Conservation (phyloP, 1,140 invertebrate species). For the Bombus terrestris region DNA sequence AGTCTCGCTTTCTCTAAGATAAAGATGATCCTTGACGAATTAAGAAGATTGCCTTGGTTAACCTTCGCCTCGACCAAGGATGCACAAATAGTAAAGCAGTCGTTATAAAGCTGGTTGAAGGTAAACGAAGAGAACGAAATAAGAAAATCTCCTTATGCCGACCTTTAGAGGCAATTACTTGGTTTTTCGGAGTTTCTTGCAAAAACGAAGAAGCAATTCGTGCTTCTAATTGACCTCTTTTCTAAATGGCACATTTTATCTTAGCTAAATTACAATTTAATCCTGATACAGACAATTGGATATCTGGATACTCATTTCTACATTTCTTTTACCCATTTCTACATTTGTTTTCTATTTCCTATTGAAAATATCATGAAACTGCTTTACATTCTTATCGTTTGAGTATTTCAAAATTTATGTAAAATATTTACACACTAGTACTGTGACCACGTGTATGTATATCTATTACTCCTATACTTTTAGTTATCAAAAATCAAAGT, state of each 20-base stretch:
- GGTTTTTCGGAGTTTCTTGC: not conserved
- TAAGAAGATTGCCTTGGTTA: conserved; percentile 35
- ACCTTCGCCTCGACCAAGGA: conserved; percentile 16
- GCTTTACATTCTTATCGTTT: not conserved
- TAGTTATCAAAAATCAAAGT: not conserved
- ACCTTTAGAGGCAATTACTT: not conserved
- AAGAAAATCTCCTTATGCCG: not conserved
- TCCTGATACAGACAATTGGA: not conserved
- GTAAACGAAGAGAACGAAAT: not conserved
- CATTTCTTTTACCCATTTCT: too few relatives aligned
- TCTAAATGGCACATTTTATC: not conserved
- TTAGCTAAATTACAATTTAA: not conserved
- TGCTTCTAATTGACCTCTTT: not conserved
- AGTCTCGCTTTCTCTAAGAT: conserved; percentile 50
- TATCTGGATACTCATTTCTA: too few relatives aligned
- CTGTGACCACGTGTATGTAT: too few relatives aligned
- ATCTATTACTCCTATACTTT: too few relatives aligned
- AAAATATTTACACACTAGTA: not conserved
- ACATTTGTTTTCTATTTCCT: not conserved
- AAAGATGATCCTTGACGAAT: conserved; percentile 47
- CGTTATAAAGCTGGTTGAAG: not conserved
- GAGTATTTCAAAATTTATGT: not conserved
- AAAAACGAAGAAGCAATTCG: not conserved
- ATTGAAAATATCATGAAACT: not conserved
- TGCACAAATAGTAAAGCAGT: not conserved